These are phyloP conservation scores for Ophioderma brevispina DNA, from an alignment of 35 echinoderm and acorn worm species.

Conservation along the genomic window DNA sequence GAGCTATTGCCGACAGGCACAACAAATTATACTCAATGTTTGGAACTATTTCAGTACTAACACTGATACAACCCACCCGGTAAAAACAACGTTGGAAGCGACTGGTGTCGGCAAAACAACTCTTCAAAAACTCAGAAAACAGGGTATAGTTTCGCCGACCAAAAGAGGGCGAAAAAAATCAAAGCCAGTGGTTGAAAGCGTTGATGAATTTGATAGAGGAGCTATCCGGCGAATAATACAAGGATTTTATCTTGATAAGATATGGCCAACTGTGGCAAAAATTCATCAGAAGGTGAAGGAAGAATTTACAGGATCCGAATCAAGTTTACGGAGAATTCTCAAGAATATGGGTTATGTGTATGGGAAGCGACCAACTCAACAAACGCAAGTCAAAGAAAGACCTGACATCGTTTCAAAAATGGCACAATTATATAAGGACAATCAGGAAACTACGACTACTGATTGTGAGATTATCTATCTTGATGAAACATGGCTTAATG, in stretches of 20 bases:
- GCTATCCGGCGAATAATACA: not conserved
- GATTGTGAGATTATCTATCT: not conserved
- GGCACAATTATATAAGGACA: not conserved
- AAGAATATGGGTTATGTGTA: not conserved
- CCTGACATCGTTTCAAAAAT: not conserved
- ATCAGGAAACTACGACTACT: not conserved
- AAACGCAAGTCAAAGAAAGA: not conserved
- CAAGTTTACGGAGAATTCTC: not conserved
- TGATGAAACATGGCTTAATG: not conserved
- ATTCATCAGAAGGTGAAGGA: not conserved
- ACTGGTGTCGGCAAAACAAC: not conserved
- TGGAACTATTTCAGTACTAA: too few species aligned
- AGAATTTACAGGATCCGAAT: not conserved
- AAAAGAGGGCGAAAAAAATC: not conserved
- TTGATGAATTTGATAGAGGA: not conserved
- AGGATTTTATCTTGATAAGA: not conserved
- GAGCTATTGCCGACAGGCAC: too few species aligned
- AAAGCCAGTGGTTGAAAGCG: not conserved
- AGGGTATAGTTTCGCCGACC: not conserved
- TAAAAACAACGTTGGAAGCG: not conserved
- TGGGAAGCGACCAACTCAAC: not conserved
- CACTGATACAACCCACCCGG: not conserved
- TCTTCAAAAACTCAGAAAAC: not conserved
- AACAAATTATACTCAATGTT: too few species aligned
- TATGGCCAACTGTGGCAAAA: not conserved